Evolutionary conservation across 2,797 vertebrate species (phyloP).

Genomic region (Pelodytes ibericus): DNA sequence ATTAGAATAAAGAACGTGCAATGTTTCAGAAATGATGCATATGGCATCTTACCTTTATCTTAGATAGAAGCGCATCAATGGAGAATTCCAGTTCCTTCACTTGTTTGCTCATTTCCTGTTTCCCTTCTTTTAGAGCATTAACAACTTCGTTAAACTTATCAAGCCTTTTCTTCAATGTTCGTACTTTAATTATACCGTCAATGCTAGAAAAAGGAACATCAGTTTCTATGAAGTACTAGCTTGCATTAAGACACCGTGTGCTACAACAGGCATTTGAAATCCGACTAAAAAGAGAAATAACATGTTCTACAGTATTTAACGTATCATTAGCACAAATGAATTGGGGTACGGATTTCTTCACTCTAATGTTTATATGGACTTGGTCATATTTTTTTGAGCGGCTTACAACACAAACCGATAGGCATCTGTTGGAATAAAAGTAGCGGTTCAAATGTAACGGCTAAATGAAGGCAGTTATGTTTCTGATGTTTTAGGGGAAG

Average conservation of each 20-base stretch:
- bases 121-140: slow-evolving; percentile 87
- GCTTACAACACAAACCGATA: neutral
- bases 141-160: slow-evolving; percentile 89
- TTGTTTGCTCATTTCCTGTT: slow-evolving; percentile 87
- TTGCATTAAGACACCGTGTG: no score
- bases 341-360: no score
- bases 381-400: no score
- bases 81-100: slow-evolving; percentile 83
- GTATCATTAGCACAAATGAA: no score
- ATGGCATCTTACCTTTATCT: slow-evolving; percentile 85
- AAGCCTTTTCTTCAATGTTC: slow-evolving; percentile 84
- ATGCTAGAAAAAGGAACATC: slow-evolving; percentile 77
- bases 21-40: neutral
- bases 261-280: no score
- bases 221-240: no score
- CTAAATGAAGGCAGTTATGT: slow-evolving; percentile 22
- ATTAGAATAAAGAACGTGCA: neutral
- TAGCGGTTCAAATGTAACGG: slow-evolving; percentile 27
- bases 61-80: slow-evolving; percentile 79
- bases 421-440: slow-evolving; percentile 37
- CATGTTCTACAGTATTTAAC: no score
- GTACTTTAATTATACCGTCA: slow-evolving; percentile 88
- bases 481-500: slow-evolving; percentile 26
- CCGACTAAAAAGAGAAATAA: no score
- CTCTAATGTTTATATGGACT: no score